These are phyloP conservation scores for Lydus trimaculatus DNA, from an alignment of 2,888 invertebrate species.

Conservation along the genomic window DNA sequence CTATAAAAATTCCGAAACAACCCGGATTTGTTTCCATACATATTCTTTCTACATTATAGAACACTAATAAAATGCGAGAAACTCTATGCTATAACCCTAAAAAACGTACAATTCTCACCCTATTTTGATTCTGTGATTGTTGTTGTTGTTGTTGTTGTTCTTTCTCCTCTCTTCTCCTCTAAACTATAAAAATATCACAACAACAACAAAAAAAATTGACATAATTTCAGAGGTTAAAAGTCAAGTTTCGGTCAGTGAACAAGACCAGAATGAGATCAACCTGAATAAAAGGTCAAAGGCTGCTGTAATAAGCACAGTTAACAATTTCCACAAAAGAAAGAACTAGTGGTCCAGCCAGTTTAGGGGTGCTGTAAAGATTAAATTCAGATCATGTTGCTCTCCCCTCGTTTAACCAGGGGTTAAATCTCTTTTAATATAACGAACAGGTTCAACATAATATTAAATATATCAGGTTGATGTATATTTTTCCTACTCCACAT, in stretches of 20 bases:
- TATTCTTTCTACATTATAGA: conserved; percentile 51
- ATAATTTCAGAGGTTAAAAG: conserved; percentile 20
- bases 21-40: conserved; percentile 55
- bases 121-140: background rate
- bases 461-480: conserved; percentile 15
- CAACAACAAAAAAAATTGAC: conserved; percentile 13
- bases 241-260: conserved; percentile 24
- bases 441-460: conserved; percentile 4
- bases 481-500: background rate
- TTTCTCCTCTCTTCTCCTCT: background rate
- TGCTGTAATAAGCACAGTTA: background rate
- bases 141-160: background rate
- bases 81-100: background rate
- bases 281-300: conserved; percentile 9
- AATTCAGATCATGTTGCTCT: conserved; percentile 26
- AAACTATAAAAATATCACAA: background rate
- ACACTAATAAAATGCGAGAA: conserved; percentile 36
- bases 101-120: conserved; percentile 5
- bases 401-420: conserved; percentile 18
- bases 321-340: background rate
- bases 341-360: conserved; percentile 26
- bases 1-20: conserved; percentile 56
- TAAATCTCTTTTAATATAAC: conserved; percentile 16
- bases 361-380: conserved; percentile 24
- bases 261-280: conserved; percentile 30